Conservation (phyloP, 2,888 invertebrate species). For the Balanococcus diminutus region DNA sequence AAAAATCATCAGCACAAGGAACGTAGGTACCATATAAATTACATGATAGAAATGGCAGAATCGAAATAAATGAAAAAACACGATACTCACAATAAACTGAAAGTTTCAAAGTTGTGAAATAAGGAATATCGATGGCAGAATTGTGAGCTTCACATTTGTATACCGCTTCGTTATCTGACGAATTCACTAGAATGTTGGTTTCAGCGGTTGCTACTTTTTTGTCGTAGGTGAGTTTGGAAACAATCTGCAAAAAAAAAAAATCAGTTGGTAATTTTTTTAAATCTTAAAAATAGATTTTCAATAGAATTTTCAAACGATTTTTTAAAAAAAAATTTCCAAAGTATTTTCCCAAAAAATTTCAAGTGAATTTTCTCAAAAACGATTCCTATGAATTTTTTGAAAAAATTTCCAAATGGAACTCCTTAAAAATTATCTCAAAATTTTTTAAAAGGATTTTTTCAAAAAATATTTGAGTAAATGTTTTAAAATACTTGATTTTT, state of each 20-base stretch:
- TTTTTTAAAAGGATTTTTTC: too few species aligned
- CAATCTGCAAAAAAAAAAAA: background rate
- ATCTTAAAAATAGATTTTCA: too few species aligned
- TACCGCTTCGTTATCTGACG: conserved; percentile 90
- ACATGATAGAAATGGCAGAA: too few species aligned
- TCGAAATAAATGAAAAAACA: background rate
- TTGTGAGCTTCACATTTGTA: conserved; percentile 94
- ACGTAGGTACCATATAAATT: background rate
- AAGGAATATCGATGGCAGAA: conserved; percentile 84
- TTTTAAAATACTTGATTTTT: too few species aligned
- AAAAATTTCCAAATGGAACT: too few species aligned
- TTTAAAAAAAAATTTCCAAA: too few species aligned
- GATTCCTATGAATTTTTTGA: too few species aligned
- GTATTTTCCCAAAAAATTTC: too few species aligned
- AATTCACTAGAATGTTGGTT: conserved; percentile 81
- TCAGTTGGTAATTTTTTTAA: background rate
- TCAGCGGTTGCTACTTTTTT: conserved; percentile 72
- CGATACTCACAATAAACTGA: conserved; percentile 86
- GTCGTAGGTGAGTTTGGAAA: conserved; percentile 63
- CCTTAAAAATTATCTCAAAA: too few species aligned
- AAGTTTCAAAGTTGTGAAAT: conserved; percentile 81
- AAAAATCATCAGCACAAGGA: background rate
- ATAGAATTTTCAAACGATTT: background rate
- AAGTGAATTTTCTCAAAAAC: too few species aligned
- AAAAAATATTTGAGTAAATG: too few species aligned